phyloP scores from a whole-genome alignment of 1,140 invertebrate genomes.

The Grapholita molesta region DNA sequence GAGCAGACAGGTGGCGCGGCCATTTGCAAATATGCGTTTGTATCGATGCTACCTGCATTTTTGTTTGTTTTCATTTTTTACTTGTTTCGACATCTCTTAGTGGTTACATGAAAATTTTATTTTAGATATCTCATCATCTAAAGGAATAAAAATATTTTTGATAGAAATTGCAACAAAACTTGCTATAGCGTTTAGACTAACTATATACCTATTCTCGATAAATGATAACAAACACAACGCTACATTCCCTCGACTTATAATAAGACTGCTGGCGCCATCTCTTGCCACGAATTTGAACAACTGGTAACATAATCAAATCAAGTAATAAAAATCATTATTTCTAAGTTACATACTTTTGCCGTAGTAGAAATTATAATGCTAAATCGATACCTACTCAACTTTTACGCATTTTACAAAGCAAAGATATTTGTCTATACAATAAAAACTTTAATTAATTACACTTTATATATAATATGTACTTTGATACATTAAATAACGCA shows the following conservation, averaged over 20 bases:
- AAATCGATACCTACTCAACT: too few species aligned
- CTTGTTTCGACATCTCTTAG: not conserved
- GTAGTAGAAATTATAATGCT: not conserved
- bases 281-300: not conserved
- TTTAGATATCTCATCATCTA: not conserved
- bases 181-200: too few species aligned
- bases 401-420: too few species aligned
- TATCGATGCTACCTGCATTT: constrained; percentile 5
- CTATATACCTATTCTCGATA: too few species aligned
- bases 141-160: not conserved
- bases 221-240: not conserved
- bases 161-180: too few species aligned
- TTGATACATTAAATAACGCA: not conserved
- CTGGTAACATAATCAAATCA: not conserved
- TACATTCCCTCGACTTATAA: not conserved
- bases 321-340: not conserved
- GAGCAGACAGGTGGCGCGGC: constrained; percentile 50
- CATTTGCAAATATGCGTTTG: constrained; percentile 19
- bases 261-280: not conserved
- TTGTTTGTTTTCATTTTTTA: constrained; percentile 16
- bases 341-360: not conserved
- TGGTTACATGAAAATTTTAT: not conserved
- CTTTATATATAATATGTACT: too few species aligned
- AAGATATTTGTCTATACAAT: too few species aligned
- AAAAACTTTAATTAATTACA: too few species aligned